Percentiles rank a stretch among this genome's conserved stretches.
These are phyloP conservation scores for Brenthis hecate DNA, from an alignment of 2,888 invertebrate species.

Conservation along the genomic window DNA sequence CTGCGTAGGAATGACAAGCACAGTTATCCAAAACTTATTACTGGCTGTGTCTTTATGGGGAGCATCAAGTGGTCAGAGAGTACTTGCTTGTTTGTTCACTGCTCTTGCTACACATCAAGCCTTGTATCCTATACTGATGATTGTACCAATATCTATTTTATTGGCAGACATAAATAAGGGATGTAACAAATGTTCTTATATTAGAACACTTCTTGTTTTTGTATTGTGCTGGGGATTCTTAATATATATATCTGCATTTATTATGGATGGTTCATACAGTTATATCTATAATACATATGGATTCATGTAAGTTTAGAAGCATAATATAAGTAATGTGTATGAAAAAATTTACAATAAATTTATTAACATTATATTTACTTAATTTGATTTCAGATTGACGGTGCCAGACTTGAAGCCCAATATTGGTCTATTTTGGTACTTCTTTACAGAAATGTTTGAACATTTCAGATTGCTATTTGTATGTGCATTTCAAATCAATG, in stretches of 20 bases:
- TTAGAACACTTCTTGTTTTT: slow-evolving; percentile 78
- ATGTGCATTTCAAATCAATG: slow-evolving; percentile 98
- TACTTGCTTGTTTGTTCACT: slow-evolving; percentile 85
- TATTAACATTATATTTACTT: neutral
- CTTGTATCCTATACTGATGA: slow-evolving; percentile 90
- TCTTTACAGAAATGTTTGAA: slow-evolving; percentile 99
- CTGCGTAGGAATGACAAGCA: slow-evolving; percentile 94
- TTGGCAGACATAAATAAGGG: slow-evolving; percentile 81
- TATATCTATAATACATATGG: slow-evolving; percentile 89
- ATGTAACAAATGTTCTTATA: slow-evolving; percentile 73
- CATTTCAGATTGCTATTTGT: slow-evolving; percentile 98
- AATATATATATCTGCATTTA: slow-evolving; percentile 83
- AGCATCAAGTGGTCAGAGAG: slow-evolving; percentile 84
- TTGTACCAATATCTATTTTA: slow-evolving; percentile 91
- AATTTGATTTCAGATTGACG: slow-evolving; percentile 85
- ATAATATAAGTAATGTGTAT: neutral
- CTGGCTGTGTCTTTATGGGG: slow-evolving; percentile 87
- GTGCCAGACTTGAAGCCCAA: slow-evolving; percentile 98
- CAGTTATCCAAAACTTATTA: slow-evolving; percentile 93
- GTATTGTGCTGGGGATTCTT: slow-evolving; percentile 78
- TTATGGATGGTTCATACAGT: slow-evolving; percentile 84
- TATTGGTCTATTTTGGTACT: slow-evolving; percentile 99
- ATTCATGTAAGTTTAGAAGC: slow-evolving; percentile 86
- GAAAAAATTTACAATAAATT: neutral
- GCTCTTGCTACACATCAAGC: slow-evolving; percentile 92